Evolutionary conservation across 2,113 vertebrate species (phyloP).

Genomic region (Apus apus): DNA sequence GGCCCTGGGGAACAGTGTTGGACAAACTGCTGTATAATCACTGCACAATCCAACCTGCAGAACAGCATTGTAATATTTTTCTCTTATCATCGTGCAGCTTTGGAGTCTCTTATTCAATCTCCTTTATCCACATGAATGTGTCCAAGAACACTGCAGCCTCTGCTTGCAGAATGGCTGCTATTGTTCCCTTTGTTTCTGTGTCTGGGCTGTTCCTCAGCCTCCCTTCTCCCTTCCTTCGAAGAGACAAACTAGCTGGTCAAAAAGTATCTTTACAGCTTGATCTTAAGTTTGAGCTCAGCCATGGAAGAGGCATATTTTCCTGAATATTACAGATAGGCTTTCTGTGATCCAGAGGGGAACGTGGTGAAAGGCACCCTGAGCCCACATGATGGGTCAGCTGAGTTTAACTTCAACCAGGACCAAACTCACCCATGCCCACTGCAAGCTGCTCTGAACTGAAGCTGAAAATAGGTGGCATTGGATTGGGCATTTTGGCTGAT

Average conservation of each 20-base stretch:
- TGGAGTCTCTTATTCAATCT: constrained; percentile 39
- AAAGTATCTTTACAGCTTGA: not conserved
- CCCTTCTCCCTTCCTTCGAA: constrained; percentile 7
- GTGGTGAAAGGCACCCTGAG: not conserved
- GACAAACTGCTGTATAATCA: constrained; percentile 47
- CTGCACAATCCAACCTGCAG: not conserved
- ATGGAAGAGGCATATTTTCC: not conserved
- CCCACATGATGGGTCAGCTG: not conserved
- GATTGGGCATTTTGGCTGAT: not conserved
- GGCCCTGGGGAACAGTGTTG: constrained; percentile 7
- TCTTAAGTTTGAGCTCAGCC: not conserved
- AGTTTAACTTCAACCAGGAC: not conserved
- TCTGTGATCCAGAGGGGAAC: not conserved
- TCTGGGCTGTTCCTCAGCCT: not conserved
- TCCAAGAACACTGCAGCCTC: constrained; percentile 14
- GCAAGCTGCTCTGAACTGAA: not conserved
- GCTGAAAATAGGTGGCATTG: not conserved
- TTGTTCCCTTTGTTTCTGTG: not conserved
- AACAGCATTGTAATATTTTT: constrained; percentile 14
- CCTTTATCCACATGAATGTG: constrained; percentile 25
- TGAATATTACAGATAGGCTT: not conserved
- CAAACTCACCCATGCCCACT: not conserved
- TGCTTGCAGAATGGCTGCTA: constrained; percentile 32
- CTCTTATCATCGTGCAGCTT: not conserved
- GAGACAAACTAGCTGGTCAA: not conserved